These are phyloP conservation scores for Camponotus vicinus DNA, from an alignment of 1,140 invertebrate species.

Conservation along the genomic window DNA sequence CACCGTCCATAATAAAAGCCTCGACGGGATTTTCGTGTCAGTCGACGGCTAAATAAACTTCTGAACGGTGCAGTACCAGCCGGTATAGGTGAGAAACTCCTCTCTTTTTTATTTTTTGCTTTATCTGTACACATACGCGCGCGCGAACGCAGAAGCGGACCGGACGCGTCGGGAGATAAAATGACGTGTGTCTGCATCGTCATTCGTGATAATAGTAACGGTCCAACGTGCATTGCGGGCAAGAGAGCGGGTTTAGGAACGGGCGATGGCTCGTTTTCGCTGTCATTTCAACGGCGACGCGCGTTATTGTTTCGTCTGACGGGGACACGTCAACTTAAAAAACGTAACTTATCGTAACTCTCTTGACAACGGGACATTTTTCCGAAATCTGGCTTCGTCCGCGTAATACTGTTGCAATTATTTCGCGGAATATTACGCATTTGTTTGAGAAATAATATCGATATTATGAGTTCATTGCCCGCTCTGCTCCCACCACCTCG, in stretches of 20 bases:
- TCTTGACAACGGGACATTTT: background rate
- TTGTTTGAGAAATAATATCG: background rate
- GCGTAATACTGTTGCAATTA: conserved; percentile 29
- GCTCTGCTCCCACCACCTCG: background rate
- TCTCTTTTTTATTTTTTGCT: conserved; percentile 53
- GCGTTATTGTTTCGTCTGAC: conserved; percentile 67
- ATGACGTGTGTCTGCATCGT: conserved; percentile 79
- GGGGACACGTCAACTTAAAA: conserved; percentile 29
- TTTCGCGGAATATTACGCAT: conserved; percentile 10
- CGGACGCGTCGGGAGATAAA: conserved; percentile 76
- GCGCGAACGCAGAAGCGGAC: conserved; percentile 35
- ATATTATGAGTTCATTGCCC: conserved; percentile 12
- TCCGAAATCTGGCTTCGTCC: conserved; percentile 4
- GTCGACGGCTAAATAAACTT: conserved; percentile 71
- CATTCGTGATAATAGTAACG: conserved; percentile 81
- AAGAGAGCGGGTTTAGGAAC: conserved; percentile 47
- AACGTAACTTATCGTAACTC: conserved; percentile 3
- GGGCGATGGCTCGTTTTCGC: conserved; percentile 72
- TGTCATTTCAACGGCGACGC: conserved; percentile 71
- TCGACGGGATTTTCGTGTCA: conserved; percentile 73
- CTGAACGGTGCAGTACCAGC: conserved; percentile 48
- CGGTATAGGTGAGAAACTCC: conserved; percentile 59
- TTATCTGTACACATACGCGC: background rate
- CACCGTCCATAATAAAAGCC: conserved; percentile 69
- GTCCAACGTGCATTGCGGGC: conserved; percentile 37